Evolutionary conservation across 2,797 vertebrate genomes (phyloP).

Genomic region (Furcifer pardalis): DNA sequence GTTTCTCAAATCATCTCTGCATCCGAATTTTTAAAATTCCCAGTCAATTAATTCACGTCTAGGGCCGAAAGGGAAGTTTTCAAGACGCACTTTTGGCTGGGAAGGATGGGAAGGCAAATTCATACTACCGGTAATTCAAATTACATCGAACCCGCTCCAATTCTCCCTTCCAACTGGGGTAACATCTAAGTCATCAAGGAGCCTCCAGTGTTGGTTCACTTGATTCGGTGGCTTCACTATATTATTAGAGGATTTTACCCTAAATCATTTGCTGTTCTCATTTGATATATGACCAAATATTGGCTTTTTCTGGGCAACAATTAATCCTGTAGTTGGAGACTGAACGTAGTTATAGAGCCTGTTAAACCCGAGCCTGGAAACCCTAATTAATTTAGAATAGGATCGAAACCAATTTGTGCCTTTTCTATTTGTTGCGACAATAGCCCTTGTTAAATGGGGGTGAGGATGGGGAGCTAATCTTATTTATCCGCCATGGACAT

Average conservation of each 20-base stretch:
- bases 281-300: background rate
- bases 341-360: background rate
- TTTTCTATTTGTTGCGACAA: background rate
- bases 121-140: too few relatives aligned
- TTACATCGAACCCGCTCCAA: too few relatives aligned
- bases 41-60: background rate
- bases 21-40: too few relatives aligned
- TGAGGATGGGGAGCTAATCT: background rate
- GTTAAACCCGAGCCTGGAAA: background rate
- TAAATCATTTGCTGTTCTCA: background rate
- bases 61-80: too few relatives aligned
- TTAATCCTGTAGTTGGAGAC: background rate
- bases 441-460: background rate
- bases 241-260: too few relatives aligned
- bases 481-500: background rate
- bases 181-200: too few relatives aligned
- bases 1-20: too few relatives aligned
- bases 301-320: background rate
- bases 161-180: too few relatives aligned
- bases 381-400: background rate
- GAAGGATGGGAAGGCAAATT: too few relatives aligned
- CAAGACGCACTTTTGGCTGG: background rate
- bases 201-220: too few relatives aligned
- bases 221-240: too few relatives aligned
- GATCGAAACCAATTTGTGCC: background rate